Evolutionary conservation across 2,113 vertebrate genomes (phyloP).

Genomic region (Haemorhous mexicanus): DNA sequence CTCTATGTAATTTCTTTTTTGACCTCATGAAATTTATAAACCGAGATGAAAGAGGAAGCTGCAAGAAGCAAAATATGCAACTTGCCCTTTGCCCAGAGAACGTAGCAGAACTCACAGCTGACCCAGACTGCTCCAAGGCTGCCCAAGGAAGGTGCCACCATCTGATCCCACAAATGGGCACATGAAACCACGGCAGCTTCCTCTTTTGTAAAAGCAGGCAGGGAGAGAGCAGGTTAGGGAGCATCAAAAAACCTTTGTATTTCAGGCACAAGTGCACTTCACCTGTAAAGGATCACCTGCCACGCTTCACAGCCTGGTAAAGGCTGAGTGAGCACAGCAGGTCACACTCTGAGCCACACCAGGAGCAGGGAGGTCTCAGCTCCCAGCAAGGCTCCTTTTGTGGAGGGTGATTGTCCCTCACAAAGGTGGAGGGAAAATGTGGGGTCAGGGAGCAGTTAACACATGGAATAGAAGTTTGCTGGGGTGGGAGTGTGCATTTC

Average conservation of each 20-base stretch:
- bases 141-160: neutral
- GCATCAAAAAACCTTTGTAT: neutral
- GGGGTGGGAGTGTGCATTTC: neutral
- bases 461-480: fast-evolving
- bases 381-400: neutral
- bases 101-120: neutral
- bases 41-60: neutral
- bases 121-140: neutral
- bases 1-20: neutral
- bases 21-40: neutral
- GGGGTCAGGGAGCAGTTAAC: neutral
- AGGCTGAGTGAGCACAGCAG: neutral
- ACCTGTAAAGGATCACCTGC: neutral
- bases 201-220: neutral
- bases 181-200: neutral
- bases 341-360: neutral
- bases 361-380: neutral
- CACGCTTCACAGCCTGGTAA: neutral
- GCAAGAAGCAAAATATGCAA: neutral
- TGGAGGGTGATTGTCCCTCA: neutral
- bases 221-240: neutral
- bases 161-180: neutral
- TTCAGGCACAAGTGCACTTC: neutral
- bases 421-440: neutral
- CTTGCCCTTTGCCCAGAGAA: neutral